Evolutionary conservation across 2,888 invertebrate genomes (phyloP), one percentile per base, ranked within the genome.

Genomic region (Tortricodes alternella): DNA sequence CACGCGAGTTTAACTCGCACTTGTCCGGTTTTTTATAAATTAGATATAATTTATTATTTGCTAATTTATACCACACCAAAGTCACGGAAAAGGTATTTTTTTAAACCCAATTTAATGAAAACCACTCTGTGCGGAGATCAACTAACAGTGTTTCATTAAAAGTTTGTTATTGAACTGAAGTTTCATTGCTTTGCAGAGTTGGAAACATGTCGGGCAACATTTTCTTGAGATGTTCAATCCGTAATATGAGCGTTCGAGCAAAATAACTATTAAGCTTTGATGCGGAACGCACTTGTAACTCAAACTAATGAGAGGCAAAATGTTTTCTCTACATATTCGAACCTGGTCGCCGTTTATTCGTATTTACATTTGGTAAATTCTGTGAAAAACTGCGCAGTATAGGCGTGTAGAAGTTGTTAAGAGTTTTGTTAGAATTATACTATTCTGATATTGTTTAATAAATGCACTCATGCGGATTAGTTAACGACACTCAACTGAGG

Each of bases 61-160:
- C n/a, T n/a, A n/a, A n/a, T n/a, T n/a, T n/a, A n/a, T n/a, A n/a
- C n/a, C n/a, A n/a, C n/a, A n/a, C n/a, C n/a, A n/a, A n/a, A n/a
- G n/a, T n/a, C n/a, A n/a, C n/a, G n/a, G n/a, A n/a, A n/a, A n/a
- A n/a, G n/a, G 6, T 8, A 39, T 3, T 21, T 21, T 39, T 34
- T 16, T 41, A 24, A 35, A 44, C 7, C 37, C 37, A 52, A 53
- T 62, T 57, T 61, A 61, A 66, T 69, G 62, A 71, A 74, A 71
- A 75, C 75, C 67, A 71, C 69, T 62, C 56, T 59, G 60, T 62
- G 65, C 63, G 67, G 62, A 71, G 72, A 79, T 80, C 70, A 80
- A 73, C 74, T 75, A 76, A 74, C 75, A 73, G 70, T 77, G 81
- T 85, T 88, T 87, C 84, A 87, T 87, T 88, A 87, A 87, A 88